Evolutionary conservation across 2,113 vertebrate species (phyloP), one percentile per base, ranked within the genome.

Genomic region (Sprattus sprattus): DNA sequence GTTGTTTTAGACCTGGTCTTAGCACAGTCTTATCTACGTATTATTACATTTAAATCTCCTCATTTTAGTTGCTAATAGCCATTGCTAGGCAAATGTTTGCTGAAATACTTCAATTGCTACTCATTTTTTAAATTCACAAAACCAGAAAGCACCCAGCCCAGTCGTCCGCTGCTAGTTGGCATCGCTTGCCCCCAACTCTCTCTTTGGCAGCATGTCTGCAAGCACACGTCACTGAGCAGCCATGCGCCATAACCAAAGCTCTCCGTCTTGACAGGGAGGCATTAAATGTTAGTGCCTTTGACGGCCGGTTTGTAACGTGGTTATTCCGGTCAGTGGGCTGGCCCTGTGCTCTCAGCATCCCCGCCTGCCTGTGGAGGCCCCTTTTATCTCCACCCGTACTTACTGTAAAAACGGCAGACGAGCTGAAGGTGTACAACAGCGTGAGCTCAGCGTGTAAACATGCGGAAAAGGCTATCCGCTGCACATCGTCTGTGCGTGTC

Each of bases 221-320:
- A 39, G 32, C 71, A 78, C 71, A 78, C 71, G 25, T 78, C 81
- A 86, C 81, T 67, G 75, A 82, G 87, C 86, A 85, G 81, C 81
- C 84, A 84, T 60, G 57, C 89, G 92, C 87, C 88, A 89, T 89
- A 81, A 86, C 89, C 89, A 39, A 82, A 83, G 84, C 87, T 88
- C 89, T 86, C 90, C 87, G 90, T 86, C 89, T 88, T 93, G 92
- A 92, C 92, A 92, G 89, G 87, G 81, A 91, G 90, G 87, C 89
- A 89, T 93, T 91, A 92, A 93, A 93, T 91, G 93, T 92, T 92
- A 89, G 88, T 91, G 82, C 44, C 83, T 84, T 91, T 94, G 88
- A 90, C 87, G 78, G 89, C 85, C 81, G 89, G 90, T 88, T 92
- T 92, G 91, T 93, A 92, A 89, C 92, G 82, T 86, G 89, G 89